phyloP scores from a whole-genome alignment of 2,113 vertebrate species.

The Dendrocopos noguchii region DNA sequence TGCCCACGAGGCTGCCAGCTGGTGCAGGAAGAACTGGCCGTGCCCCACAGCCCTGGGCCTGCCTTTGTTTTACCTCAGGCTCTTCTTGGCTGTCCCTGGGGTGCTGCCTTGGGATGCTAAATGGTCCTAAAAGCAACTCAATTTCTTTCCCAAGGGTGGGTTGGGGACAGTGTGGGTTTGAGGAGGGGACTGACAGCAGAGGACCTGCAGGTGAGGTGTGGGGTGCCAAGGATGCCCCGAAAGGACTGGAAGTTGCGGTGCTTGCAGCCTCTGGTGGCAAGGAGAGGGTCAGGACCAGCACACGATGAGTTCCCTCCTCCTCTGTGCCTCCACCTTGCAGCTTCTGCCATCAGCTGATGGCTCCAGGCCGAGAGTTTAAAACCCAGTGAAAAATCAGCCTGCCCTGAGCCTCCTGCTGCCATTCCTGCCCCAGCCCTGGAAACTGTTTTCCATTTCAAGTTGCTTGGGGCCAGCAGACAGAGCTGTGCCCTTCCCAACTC shows the following conservation, averaged over 20 bases:
- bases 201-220: neutral
- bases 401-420: neutral
- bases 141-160: neutral
- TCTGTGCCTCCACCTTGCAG: rapidly evolving
- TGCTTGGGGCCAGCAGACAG: neutral
- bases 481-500: neutral
- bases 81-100: neutral
- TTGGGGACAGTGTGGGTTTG: neutral
- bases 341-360: neutral
- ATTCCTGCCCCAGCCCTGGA: neutral
- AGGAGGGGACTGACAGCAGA: neutral
- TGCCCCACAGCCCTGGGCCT: rapidly evolving
- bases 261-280: neutral
- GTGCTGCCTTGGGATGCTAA: too few relatives aligned
- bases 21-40: neutral
- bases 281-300: neutral
- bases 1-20: neutral
- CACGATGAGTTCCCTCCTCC: rapidly evolving
- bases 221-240: neutral
- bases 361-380: neutral
- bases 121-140: rapidly evolving
- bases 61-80: neutral
- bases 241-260: neutral
- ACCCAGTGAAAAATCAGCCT: neutral
- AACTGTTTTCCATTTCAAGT: neutral